Percentiles rank a stretch among this genome's conserved stretches.
phyloP scores from a whole-genome alignment of 2,113 vertebrate genomes.

The Oreochromis spilurus region DNA sequence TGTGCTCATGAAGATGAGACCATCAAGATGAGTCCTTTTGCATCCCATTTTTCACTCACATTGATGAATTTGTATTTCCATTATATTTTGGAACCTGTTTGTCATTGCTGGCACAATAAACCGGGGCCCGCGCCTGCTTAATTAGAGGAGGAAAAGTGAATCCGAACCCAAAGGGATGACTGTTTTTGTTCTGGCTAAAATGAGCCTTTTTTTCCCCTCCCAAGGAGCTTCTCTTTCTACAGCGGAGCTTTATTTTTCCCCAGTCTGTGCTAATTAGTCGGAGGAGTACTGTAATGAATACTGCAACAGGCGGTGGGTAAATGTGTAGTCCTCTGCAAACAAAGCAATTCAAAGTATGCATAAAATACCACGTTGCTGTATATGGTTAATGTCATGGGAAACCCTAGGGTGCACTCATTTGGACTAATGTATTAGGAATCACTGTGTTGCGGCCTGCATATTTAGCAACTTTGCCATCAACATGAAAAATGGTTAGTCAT shows the following conservation, averaged over 20 bases:
- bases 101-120: neutral
- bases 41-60: neutral
- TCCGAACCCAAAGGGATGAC: neutral
- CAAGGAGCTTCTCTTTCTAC: conserved; percentile 17
- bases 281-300: conserved; percentile 32
- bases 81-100: neutral
- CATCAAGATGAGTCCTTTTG: neutral
- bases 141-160: conserved; percentile 9
- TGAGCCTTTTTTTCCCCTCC: neutral
- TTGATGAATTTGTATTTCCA: neutral
- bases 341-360: conserved; percentile 32
- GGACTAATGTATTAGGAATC: conserved; percentile 19
- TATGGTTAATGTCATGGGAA: neutral
- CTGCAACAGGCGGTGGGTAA: conserved; percentile 31
- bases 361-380: conserved; percentile 6
- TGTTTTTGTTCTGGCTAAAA: conserved; percentile 15
- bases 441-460: neutral
- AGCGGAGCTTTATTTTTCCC: conserved; percentile 16
- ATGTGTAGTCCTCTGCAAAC: conserved; percentile 27
- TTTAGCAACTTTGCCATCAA: conserved; percentile 21
- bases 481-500: conserved; percentile 29
- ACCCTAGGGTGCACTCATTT: conserved; percentile 8
- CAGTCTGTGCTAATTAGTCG: conserved; percentile 34
- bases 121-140: neutral
- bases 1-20: neutral